Evolutionary conservation across 2,888 invertebrate genomes (phyloP), one percentile per base, ranked within the genome.

Genomic region (Cheilosia vernalis): DNA sequence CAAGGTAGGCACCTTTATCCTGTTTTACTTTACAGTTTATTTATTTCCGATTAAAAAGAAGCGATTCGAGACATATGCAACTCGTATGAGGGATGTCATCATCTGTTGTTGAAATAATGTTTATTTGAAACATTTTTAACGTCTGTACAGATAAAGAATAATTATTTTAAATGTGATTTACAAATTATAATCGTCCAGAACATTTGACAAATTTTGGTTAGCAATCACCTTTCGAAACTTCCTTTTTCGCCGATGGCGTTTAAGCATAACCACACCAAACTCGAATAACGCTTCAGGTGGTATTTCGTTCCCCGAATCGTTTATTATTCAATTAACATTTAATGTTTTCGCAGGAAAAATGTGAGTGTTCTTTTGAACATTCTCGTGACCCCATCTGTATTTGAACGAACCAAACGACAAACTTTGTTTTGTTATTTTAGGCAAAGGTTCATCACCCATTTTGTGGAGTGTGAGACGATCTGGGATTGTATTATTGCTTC

Each of bases 251-350:
- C 37, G 30, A 40, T 47, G 56, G 74, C 49, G 49, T 30, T 58
- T 49, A 49, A 47, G 49, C 27, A 24, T 40, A 9, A 10, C 42
- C 27, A 21, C 51, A 70, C 21, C 51, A 60, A 49, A 47, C 47
- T 47, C 17, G 19, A 40, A 49, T 49, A 13, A 19, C 33, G 30
- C 55, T 55, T 33, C 53, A 40, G 47, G 56, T 56, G 42, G 49
- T 37, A 56, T 74, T 56, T 42, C 17, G 30, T 47, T 55, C n/a
- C 24, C 19, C 21, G 42, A 72, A 30, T 74, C 56, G 33, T 64
- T 64, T 74, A 64, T 74, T 74, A 64, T 74, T 74, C 74, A 74
- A 74, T 74, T 74, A 56, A 64, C 33, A 24, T 64, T 56, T 27
- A 64, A 40, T 56, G n/a, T 44, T 74, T 30, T 19, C 17, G 15